These are phyloP conservation scores for Fringilla coelebs DNA, from an alignment of 2,797 vertebrate species.

Conservation along the genomic window DNA sequence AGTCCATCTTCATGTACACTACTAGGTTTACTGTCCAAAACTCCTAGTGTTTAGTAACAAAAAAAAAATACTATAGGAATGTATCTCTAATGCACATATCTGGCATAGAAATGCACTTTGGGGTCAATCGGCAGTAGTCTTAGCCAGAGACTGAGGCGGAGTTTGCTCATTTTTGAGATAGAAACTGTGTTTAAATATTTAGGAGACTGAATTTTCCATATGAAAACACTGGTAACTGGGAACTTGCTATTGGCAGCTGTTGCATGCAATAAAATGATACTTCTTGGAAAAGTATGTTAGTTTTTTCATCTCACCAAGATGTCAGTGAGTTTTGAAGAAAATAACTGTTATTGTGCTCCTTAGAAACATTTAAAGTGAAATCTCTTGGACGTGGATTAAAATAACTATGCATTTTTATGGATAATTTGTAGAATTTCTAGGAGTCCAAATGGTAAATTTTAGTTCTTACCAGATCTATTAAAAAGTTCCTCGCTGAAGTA, in stretches of 20 bases:
- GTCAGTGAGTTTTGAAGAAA: not conserved
- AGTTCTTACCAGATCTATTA: not conserved
- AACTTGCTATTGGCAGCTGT: not conserved
- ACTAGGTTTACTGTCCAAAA: not conserved
- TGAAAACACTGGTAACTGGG: not conserved
- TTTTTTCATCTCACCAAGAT: not conserved
- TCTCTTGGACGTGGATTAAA: not conserved
- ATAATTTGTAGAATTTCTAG: not conserved
- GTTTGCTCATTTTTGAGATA: not conserved
- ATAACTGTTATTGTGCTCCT: not conserved
- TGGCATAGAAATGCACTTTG: not conserved
- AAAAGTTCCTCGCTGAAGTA: not conserved
- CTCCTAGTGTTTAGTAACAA: not conserved
- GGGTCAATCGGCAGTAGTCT: not conserved
- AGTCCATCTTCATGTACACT: not conserved
- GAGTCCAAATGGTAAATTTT: not conserved
- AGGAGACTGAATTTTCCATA: not conserved
- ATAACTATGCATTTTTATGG: not conserved
- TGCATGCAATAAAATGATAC: not conserved
- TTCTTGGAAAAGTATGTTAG: not conserved
- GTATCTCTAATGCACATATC: not conserved
- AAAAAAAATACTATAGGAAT: not conserved
- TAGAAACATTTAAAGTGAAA: not conserved
- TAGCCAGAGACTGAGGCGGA: not conserved
- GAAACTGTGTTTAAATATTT: not conserved